Conservation (phyloP, 2,888 invertebrate species). For the Mesorhabditis spiculigera region DNA sequence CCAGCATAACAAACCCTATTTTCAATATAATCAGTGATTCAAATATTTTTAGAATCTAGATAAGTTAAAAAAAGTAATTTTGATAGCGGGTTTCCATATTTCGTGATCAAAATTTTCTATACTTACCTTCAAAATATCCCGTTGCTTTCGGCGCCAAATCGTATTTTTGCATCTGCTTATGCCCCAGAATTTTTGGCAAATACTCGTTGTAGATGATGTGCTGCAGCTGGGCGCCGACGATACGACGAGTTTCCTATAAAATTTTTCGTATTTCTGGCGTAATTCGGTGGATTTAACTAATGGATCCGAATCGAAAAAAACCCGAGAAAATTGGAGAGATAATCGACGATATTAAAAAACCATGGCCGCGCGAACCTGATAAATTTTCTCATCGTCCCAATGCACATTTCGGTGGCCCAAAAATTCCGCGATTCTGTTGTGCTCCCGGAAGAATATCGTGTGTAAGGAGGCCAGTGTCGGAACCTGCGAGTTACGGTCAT, state of each 20-base stretch:
- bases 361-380: slow-evolving; percentile 33
- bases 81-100: neutral
- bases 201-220: slow-evolving; percentile 61
- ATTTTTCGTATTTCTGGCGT: neutral
- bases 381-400: slow-evolving; percentile 60
- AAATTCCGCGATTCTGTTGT: slow-evolving; percentile 49
- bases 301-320: no score
- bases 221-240: slow-evolving; percentile 65
- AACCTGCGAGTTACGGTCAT: slow-evolving; percentile 54
- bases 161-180: slow-evolving; percentile 82
- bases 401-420: slow-evolving; percentile 51
- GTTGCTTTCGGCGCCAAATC: slow-evolving; percentile 74
- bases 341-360: no score
- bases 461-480: slow-evolving; percentile 52
- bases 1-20: slow-evolving; percentile 4
- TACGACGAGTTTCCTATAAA: slow-evolving; percentile 59
- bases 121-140: slow-evolving; percentile 41
- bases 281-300: no score
- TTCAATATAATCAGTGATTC: neutral
- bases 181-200: slow-evolving; percentile 78
- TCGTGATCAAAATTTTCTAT: neutral
- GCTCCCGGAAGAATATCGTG: slow-evolving; percentile 53
- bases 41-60: neutral
- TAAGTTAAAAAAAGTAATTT: neutral
- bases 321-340: no score